Base-by-base conservation (phyloP, 2,797 vertebrate genomes). In the Bucorvus abyssinicus region DNA sequence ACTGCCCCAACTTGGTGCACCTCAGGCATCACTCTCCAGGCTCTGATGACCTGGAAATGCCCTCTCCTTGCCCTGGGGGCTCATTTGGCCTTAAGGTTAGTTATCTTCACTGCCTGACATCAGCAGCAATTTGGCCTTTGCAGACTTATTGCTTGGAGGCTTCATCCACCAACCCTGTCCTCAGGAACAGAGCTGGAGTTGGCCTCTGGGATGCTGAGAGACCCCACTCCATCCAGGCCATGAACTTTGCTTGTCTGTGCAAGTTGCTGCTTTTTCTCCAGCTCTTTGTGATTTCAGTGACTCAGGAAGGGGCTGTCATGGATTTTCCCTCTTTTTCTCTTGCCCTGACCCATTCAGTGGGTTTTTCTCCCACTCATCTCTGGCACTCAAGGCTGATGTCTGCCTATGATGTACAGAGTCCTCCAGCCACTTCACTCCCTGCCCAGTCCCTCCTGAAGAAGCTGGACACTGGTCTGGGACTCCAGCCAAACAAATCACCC, bases 251-350 rank as follows among this genome's bases (percentile, higher is more conserved):
- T 30, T 57, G 34, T 56, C 47, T 30, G 68, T 57, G n/a, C 2
- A 40, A 7, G 65, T 16, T 52, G 49, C 30, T 75, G 44, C 9
- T 42, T 23, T 16, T 40, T 29, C 16, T 77, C n/a, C 55, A 18
- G 40, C 32, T 63, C n/a, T 22, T 70, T 0, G 0, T 34, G 27
- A 10, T n/a, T 50, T 27, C 56, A 14, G 0, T 45, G 26, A 3
- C 57, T 71, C 63, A 30, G 70, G 53, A 74, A 87, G 63, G 22
- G 8, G 15, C 26, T 81, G 18, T 24, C 32, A 17, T 4, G 34
- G 79, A 55, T 63, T 59, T 80, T 71, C 45, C 21, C 67, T 14
- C 0, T 67, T 85, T 77, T 81, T 26, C 45, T 69, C 74, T 49
- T 68, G 22, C 29, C 23, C 15, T 79, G 88, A n/a, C 29, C 61